These are phyloP conservation scores for Brassicogethes aeneus DNA, from an alignment of 2,888 invertebrate species.

Conservation along the genomic window DNA sequence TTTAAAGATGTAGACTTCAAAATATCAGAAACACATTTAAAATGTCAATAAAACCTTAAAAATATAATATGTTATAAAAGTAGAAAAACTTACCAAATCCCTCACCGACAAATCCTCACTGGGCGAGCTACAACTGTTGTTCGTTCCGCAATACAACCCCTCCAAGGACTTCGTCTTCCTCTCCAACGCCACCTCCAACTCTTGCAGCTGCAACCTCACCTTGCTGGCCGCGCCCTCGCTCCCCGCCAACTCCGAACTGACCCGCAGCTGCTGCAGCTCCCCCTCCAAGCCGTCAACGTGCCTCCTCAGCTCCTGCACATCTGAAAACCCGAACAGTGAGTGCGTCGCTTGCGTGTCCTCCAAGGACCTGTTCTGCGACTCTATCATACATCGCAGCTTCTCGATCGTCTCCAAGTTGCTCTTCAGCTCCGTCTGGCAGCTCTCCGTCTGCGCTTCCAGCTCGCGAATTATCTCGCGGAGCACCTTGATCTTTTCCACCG, in stretches of 20 bases:
- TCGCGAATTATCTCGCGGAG: slow-evolving; percentile 71
- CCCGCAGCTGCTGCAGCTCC: slow-evolving; percentile 32
- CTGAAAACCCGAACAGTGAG: slow-evolving; percentile 39
- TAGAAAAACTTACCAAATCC: slow-evolving; percentile 38
- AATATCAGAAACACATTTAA: too few relatives aligned
- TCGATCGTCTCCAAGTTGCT: slow-evolving; percentile 45
- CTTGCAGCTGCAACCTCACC: slow-evolving; percentile 45
- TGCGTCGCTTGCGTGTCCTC: slow-evolving; percentile 36
- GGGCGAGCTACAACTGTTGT: slow-evolving; percentile 62
- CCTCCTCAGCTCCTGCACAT: slow-evolving; percentile 37
- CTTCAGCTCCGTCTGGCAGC: slow-evolving; percentile 51
- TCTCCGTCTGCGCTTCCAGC: slow-evolving; percentile 66
- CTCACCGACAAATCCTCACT: slow-evolving; percentile 75
- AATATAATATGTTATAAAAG: too few relatives aligned
- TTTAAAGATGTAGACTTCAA: too few relatives aligned
- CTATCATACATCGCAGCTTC: slow-evolving; percentile 47
- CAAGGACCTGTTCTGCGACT: slow-evolving; percentile 45
- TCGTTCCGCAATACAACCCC: slow-evolving; percentile 57
- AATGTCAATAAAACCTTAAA: too few relatives aligned
- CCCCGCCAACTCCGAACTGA: slow-evolving; percentile 35
- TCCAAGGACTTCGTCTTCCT: slow-evolving; percentile 67
- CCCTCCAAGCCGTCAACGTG: slow-evolving; percentile 43
- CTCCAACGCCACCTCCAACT: slow-evolving; percentile 58
- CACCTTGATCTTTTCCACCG: slow-evolving; percentile 63
- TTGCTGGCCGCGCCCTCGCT: slow-evolving; percentile 38